These are phyloP conservation scores for Cerceris rybyensis DNA, from an alignment of 2,888 invertebrate species.

Conservation along the genomic window DNA sequence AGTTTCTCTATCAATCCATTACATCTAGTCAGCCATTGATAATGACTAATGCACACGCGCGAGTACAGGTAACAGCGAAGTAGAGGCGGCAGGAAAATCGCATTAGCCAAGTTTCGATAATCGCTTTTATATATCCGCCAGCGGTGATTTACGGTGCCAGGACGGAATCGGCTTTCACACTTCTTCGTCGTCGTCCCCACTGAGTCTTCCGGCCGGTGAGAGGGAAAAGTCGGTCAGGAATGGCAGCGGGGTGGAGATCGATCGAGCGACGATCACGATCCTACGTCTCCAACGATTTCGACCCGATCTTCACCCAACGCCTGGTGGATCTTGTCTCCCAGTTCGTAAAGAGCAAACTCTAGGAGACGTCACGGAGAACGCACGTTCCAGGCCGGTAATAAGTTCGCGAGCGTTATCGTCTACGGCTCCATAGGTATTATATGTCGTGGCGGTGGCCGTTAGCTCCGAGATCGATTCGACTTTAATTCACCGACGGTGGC, in stretches of 20 bases:
- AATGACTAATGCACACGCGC: conserved; percentile 13
- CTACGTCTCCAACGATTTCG: conserved; percentile 9
- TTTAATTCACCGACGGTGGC: neutral
- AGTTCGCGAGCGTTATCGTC: conserved; percentile 28
- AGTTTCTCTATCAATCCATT: neutral
- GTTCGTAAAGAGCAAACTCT: neutral
- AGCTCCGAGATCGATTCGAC: conserved; percentile 14
- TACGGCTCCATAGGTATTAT: conserved; percentile 13
- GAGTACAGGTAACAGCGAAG: neutral
- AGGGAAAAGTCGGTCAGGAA: conserved; percentile 23
- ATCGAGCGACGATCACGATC: conserved; percentile 26
- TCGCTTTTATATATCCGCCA: conserved; percentile 65
- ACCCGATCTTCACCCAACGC: neutral
- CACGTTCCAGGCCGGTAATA: conserved; percentile 8
- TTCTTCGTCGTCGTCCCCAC: conserved; percentile 19
- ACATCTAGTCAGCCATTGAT: neutral
- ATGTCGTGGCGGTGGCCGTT: neutral
- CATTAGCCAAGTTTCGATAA: conserved; percentile 74
- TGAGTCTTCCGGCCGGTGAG: conserved; percentile 7
- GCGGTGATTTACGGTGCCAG: conserved; percentile 44
- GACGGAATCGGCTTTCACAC: conserved; percentile 39
- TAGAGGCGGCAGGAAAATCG: conserved; percentile 61
- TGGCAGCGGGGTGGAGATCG: conserved; percentile 11
- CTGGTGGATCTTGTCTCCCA: neutral
- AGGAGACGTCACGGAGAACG: conserved; percentile 24